phyloP scores from a whole-genome alignment of 2,113 vertebrate genomes.

The Tricholaema leucomelas region DNA sequence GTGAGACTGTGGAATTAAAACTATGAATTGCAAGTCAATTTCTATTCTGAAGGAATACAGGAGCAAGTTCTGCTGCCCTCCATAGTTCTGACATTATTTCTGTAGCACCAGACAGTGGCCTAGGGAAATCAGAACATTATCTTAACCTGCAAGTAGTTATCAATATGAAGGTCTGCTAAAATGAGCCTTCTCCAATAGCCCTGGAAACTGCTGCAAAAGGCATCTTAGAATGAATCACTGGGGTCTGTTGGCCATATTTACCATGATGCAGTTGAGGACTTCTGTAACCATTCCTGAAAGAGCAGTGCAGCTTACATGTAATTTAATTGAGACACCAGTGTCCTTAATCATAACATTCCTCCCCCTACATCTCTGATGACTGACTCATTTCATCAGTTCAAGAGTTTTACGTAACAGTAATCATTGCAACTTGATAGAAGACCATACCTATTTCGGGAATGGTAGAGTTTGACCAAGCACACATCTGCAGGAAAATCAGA shows the following conservation, averaged over 20 bases:
- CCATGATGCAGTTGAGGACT: not conserved
- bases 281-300: not conserved
- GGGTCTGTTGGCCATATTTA: not conserved
- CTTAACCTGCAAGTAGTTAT: not conserved
- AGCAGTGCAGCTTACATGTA: not conserved
- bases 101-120: not conserved
- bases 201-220: not conserved
- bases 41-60: slow-evolving; percentile 39
- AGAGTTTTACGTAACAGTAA: not conserved
- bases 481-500: not conserved
- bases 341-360: not conserved
- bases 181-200: not conserved
- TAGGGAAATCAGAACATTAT: not conserved
- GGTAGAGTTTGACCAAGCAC: not conserved
- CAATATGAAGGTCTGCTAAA: not conserved
- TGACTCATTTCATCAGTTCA: not conserved
- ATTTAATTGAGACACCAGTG: not conserved
- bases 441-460: not conserved
- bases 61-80: slow-evolving; percentile 15
- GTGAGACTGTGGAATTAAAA: slow-evolving; percentile 60
- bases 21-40: slow-evolving; percentile 54
- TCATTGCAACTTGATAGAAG: not conserved
- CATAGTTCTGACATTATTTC: not conserved
- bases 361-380: not conserved
- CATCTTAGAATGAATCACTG: not conserved